A percentile compares a stretch with the other conserved stretches of the same genome.
Conservation (phyloP, 2,113 vertebrate genomes). For the Ptyas mucosa region DNA sequence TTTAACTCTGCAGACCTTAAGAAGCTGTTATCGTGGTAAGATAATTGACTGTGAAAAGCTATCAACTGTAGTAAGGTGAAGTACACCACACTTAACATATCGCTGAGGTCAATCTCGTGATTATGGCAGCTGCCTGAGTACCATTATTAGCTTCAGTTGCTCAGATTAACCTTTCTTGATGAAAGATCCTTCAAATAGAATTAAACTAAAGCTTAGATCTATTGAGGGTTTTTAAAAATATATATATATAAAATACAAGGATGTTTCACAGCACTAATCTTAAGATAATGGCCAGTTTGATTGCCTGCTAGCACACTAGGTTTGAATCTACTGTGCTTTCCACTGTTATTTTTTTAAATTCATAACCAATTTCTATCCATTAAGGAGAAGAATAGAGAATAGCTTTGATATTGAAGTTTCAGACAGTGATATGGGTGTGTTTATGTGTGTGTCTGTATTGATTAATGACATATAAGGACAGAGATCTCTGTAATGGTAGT, state of each 20-base stretch:
- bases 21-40: constrained; percentile 48
- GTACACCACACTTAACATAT: constrained; percentile 63
- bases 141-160: constrained; percentile 70
- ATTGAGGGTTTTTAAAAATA: constrained; percentile 6
- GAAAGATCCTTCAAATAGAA: constrained; percentile 77
- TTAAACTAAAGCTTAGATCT: constrained; percentile 72
- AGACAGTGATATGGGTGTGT: too few relatives aligned
- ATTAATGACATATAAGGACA: too few relatives aligned
- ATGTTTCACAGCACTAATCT: constrained; percentile 63
- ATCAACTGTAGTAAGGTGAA: constrained; percentile 64
- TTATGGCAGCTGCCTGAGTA: constrained; percentile 57
- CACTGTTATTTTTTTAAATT: constrained; percentile 30
- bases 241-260: constrained; percentile 55
- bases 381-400: constrained; percentile 43
- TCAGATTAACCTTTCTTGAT: constrained; percentile 74
- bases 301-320: constrained; percentile 49
- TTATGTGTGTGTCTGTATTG: too few relatives aligned
- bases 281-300: constrained; percentile 68
- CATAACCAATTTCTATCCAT: constrained; percentile 49
- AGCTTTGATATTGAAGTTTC: neutral
- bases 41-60: constrained; percentile 65
- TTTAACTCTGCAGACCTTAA: constrained; percentile 37
- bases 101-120: constrained; percentile 75
- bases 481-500: too few relatives aligned
- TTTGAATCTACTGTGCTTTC: constrained; percentile 61